A percentile compares a stretch with the other conserved stretches of the same genome.
phyloP scores from a whole-genome alignment of 2,888 invertebrate genomes.

The Galerucella pusilla region DNA sequence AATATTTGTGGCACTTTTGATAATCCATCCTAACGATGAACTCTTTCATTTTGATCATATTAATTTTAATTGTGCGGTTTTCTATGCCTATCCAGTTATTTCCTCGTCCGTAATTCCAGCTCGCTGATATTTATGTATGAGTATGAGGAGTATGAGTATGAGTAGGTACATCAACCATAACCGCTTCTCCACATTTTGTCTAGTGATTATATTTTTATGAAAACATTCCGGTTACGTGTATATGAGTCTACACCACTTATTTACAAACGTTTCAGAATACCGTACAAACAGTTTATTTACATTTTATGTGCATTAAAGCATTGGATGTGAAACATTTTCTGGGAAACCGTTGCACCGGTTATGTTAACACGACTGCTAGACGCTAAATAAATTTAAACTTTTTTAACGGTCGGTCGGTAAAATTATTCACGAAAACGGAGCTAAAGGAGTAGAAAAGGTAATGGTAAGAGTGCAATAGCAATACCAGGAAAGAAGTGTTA shows the following conservation, averaged over 20 bases:
- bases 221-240: background rate
- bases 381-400: slow-evolving; percentile 26
- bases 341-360: background rate
- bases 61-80: background rate
- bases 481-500: slow-evolving; percentile 25
- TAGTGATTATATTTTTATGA: background rate
- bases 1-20: background rate
- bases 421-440: slow-evolving; percentile 29
- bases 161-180: background rate
- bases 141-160: background rate
- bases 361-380: background rate
- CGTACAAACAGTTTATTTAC: too few species aligned
- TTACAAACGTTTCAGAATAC: background rate
- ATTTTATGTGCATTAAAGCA: too few species aligned
- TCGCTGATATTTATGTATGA: background rate
- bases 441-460: slow-evolving; percentile 28
- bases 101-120: background rate
- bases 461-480: slow-evolving; percentile 29
- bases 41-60: background rate
- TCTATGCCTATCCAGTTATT: background rate
- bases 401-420: slow-evolving; percentile 20
- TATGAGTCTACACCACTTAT: background rate
- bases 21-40: background rate
- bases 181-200: background rate
- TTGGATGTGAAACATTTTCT: too few species aligned